phyloP scores from a whole-genome alignment of 2,888 invertebrate genomes.

The Caenorhabditis wallacei region DNA sequence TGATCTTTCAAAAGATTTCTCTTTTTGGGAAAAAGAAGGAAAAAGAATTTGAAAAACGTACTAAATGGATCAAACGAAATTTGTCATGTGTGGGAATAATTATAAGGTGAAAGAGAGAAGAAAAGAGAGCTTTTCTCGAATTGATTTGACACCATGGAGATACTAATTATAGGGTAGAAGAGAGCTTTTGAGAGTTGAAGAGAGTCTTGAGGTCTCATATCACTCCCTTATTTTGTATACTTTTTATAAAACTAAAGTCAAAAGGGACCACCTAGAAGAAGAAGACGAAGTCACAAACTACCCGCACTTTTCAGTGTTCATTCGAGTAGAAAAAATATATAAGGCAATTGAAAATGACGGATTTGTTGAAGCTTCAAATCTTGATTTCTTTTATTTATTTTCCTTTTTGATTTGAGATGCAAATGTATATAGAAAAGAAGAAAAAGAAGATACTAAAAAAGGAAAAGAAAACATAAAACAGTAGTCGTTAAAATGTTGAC shows the following conservation, averaged over 20 bases:
- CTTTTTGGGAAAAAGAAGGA: conserved; percentile 12
- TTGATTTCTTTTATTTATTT: conserved; percentile 7
- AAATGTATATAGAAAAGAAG: background rate
- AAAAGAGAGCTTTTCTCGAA: background rate
- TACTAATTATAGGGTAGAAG: conserved; percentile 29
- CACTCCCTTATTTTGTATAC: conserved; percentile 2
- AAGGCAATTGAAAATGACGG: conserved; percentile 55
- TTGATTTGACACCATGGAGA: conserved; percentile 35
- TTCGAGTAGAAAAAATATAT: conserved; percentile 57
- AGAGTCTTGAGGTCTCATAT: conserved; percentile 3
- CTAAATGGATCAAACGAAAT: conserved; percentile 41
- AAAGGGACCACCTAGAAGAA: conserved; percentile 33
- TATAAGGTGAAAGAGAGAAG: conserved; percentile 7
- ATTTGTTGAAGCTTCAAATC: conserved; percentile 36
- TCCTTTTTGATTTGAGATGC: conserved; percentile 6
- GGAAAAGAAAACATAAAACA: conserved; percentile 20
- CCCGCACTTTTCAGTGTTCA: conserved; percentile 48
- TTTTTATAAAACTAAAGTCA: conserved; percentile 23
- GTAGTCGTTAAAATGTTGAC: conserved; percentile 16
- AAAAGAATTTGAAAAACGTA: conserved; percentile 40
- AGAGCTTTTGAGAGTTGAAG: no score
- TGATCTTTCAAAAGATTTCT: background rate
- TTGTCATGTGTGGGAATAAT: conserved; percentile 34
- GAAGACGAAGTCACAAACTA: conserved; percentile 35
- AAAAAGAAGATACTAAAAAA: background rate